phyloP scores from a whole-genome alignment of 30 jellyfish, hydroid and myxozoan species.

The Aurelia aurita complex sp. Pacific region DNA sequence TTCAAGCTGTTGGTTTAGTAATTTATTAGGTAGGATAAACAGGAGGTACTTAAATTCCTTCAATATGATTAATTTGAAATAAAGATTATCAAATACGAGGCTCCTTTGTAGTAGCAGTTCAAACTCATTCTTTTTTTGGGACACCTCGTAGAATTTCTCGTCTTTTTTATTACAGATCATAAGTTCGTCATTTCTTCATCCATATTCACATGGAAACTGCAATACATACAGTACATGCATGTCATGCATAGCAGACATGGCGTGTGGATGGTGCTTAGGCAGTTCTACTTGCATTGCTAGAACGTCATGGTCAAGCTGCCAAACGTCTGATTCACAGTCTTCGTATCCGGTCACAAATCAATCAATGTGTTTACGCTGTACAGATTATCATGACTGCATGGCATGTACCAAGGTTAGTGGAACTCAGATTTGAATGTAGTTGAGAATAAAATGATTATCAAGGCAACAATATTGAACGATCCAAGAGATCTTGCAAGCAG shows the following conservation, averaged over 20 bases:
- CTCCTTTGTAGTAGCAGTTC: no score
- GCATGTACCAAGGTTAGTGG: conserved; percentile 67
- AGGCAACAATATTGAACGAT: no score
- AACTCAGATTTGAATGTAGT: no score
- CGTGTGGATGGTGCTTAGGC: conserved; percentile 94
- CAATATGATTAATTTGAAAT: no score
- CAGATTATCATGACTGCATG: conserved; percentile 62
- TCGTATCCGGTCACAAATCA: conserved; percentile 27
- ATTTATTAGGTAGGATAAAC: no score
- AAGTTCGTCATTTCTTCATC: conserved; percentile 55
- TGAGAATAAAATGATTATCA: no score
- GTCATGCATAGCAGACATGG: conserved; percentile 76
- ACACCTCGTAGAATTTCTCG: not conserved
- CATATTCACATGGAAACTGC: conserved; percentile 68
- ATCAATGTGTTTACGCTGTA: conserved; percentile 58
- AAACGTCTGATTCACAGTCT: not conserved
- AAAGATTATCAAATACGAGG: no score
- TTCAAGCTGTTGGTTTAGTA: no score
- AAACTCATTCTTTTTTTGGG: not conserved
- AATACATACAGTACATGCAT: conserved; percentile 59
- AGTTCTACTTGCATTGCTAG: conserved; percentile 52
- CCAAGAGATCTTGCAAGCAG: no score
- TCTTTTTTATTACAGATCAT: conserved; percentile 17
- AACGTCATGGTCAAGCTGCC: conserved; percentile 62
- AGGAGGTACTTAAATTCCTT: no score